These are phyloP conservation scores for Clitarchus hookeri DNA, from an alignment of 2,888 invertebrate genomes.

Conservation along the genomic window DNA sequence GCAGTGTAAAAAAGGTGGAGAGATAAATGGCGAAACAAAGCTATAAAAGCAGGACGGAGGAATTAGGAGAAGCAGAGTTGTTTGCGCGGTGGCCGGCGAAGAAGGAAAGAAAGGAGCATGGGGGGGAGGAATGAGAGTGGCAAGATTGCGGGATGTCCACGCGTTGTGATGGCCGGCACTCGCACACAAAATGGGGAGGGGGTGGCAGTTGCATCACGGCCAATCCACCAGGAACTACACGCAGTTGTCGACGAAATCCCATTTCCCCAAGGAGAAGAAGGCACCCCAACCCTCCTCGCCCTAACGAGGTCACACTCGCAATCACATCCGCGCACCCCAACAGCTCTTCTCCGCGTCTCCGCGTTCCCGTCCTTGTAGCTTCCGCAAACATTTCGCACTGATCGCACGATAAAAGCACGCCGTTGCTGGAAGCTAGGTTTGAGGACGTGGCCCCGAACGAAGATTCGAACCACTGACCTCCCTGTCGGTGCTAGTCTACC, in stretches of 20 bases:
- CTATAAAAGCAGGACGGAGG: constrained; percentile 2
- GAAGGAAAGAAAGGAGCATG: too few species aligned
- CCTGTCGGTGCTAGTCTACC: too few species aligned
- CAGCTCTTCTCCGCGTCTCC: neutral
- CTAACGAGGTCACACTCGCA: neutral
- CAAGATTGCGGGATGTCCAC: neutral
- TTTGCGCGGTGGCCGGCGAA: neutral
- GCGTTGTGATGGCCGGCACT: neutral
- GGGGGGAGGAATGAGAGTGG: neutral
- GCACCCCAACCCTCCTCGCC: neutral
- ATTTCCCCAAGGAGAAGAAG: neutral
- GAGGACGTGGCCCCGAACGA: too few species aligned
- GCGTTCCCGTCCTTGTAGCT: too few species aligned
- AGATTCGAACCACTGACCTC: neutral
- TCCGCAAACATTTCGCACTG: too few species aligned
- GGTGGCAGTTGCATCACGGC: too few species aligned
- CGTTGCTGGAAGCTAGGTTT: too few species aligned
- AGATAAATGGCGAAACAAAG: constrained; percentile 3
- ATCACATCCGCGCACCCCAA: neutral
- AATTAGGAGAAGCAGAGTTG: constrained; percentile 2
- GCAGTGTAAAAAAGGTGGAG: neutral
- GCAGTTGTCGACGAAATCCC: neutral
- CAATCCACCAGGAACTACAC: neutral
- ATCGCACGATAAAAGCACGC: too few species aligned
- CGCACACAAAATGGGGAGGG: too few species aligned